Conservation (phyloP, 2,888 invertebrate genomes). For the Amiota communis region DNA sequence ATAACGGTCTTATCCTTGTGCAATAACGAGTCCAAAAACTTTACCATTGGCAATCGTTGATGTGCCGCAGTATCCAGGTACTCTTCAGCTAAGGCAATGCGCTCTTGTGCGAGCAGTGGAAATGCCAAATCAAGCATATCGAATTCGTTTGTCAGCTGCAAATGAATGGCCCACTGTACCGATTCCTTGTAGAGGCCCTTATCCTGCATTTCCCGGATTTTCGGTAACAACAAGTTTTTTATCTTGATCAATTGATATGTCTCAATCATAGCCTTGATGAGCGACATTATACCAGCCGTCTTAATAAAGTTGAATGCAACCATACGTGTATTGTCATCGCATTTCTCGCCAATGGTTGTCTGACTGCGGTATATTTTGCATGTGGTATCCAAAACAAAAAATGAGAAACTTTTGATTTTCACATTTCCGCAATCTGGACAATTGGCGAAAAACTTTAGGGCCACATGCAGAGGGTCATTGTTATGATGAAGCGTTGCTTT, state of each 20-base stretch:
- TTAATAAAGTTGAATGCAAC: conserved; percentile 83
- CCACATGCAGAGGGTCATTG: conserved; percentile 66
- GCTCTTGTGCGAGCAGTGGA: conserved; percentile 88
- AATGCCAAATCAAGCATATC: conserved; percentile 82
- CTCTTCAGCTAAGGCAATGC: conserved; percentile 82
- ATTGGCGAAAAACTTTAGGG: conserved; percentile 71
- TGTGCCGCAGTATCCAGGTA: conserved; percentile 80
- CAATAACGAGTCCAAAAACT: conserved; percentile 82
- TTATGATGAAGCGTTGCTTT: conserved; percentile 42
- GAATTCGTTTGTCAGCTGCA: conserved; percentile 80
- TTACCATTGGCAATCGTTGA: conserved; percentile 80
- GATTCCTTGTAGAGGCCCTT: conserved; percentile 82
- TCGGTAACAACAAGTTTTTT: conserved; percentile 78
- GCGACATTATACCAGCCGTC: conserved; percentile 78
- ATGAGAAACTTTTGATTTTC: conserved; percentile 69
- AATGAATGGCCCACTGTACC: conserved; percentile 80
- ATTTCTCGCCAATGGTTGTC: conserved; percentile 72
- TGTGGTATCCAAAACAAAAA: conserved; percentile 77
- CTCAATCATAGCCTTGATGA: conserved; percentile 78
- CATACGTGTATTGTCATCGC: conserved; percentile 77
- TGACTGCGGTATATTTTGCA: conserved; percentile 74
- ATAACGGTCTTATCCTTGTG: conserved; percentile 77
- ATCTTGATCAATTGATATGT: conserved; percentile 79
- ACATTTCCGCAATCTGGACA: conserved; percentile 71
- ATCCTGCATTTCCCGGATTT: conserved; percentile 76